Evolutionary conservation across 2,113 vertebrate species (phyloP).

Genomic region (Saimiri boliviensis): DNA sequence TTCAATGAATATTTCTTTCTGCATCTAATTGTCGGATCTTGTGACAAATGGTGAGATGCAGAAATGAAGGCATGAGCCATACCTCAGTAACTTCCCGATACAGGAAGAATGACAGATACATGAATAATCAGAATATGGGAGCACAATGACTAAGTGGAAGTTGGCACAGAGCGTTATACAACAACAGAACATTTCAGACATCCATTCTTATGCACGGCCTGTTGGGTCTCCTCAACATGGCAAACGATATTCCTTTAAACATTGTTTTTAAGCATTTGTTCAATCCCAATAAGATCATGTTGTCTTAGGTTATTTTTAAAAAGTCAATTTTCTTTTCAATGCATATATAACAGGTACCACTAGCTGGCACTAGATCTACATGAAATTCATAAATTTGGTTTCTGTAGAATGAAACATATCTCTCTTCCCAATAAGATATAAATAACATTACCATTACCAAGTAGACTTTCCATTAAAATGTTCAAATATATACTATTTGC

Average conservation of each 20-base stretch:
- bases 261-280: background rate
- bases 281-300: background rate
- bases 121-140: background rate
- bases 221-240: background rate
- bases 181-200: background rate
- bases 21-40: background rate
- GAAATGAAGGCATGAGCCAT: background rate
- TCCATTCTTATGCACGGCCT: background rate
- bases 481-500: background rate
- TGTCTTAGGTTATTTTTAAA: background rate
- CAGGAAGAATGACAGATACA: background rate
- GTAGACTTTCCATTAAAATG: background rate
- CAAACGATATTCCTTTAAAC: background rate
- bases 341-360: background rate
- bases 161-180: rapidly evolving
- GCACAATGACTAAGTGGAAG: too few species aligned
- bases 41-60: background rate
- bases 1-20: background rate
- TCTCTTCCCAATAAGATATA: background rate
- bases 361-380: background rate
- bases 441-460: background rate
- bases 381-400: background rate
- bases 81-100: background rate
- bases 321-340: background rate
- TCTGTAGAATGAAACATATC: background rate